Evolutionary conservation across 2,797 vertebrate species (phyloP).

Genomic region (Pterois miles): DNA sequence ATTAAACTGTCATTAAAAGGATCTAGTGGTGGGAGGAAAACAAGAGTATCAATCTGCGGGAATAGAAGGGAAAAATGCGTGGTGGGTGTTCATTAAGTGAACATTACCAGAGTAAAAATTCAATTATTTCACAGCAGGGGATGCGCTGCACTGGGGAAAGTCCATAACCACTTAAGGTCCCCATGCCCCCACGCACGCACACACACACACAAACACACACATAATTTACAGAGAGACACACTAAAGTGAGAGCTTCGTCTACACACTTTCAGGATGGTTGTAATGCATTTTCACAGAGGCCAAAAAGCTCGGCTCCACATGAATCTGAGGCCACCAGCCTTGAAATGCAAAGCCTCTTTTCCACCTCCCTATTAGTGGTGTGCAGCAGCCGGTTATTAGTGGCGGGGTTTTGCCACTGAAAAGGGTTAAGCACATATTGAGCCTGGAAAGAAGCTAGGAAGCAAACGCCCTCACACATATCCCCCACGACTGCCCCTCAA

Average conservation of each 20-base stretch:
- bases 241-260: not conserved
- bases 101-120: constrained; percentile 59
- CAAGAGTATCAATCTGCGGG: constrained; percentile 29
- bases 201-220: not conserved
- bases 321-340: constrained; percentile 24
- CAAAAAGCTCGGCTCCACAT: constrained; percentile 26
- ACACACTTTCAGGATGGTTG: not conserved
- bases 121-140: constrained; percentile 65
- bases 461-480: constrained; percentile 55
- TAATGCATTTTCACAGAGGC: constrained; percentile 17
- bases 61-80: constrained; percentile 13
- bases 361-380: constrained; percentile 37
- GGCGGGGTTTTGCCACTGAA: constrained; percentile 33
- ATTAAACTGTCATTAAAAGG: constrained; percentile 65
- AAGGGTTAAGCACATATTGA: constrained; percentile 64
- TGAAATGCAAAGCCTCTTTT: constrained; percentile 59
- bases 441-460: constrained; percentile 34
- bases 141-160: not conserved
- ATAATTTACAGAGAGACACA: not conserved
- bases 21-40: constrained; percentile 12
- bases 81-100: constrained; percentile 61
- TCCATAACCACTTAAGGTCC: constrained; percentile 30
- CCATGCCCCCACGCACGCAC: not conserved
- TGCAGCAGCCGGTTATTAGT: constrained; percentile 53
- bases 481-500: constrained; percentile 26